Percentiles rank a stretch among this genome's conserved stretches.
Evolutionary conservation across 2,113 vertebrate species (phyloP).

Genomic region (Anser brachyrhynchus): DNA sequence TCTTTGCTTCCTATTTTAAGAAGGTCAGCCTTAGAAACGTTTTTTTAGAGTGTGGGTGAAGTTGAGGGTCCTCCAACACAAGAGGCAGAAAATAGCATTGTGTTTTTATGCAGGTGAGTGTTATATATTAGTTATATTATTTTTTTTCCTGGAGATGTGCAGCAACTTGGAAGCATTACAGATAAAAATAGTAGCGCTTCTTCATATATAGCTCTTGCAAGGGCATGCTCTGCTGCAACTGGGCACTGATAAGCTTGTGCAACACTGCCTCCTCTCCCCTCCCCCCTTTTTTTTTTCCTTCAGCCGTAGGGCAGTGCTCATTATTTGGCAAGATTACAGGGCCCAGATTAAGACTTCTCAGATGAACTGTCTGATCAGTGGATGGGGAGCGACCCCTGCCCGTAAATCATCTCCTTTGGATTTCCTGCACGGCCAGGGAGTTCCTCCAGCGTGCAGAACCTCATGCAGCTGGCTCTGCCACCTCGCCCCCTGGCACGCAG

Average conservation of each 20-base stretch:
- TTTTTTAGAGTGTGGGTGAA: neutral
- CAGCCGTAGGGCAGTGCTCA: neutral
- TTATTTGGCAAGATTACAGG: constrained; percentile 7
- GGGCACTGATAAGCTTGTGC: constrained; percentile 33
- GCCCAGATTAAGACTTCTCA: neutral
- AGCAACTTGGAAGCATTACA: neutral
- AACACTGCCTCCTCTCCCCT: neutral
- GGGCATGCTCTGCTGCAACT: constrained; percentile 17
- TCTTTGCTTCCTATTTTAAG: neutral
- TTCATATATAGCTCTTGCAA: neutral
- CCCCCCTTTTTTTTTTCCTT: accelerated
- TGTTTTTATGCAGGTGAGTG: neutral
- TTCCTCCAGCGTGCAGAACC: neutral
- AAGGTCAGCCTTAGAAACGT: neutral
- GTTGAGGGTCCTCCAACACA: neutral
- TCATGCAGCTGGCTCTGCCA: neutral
- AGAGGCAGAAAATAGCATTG: neutral
- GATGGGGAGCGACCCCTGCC: neutral
- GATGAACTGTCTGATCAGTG: neutral
- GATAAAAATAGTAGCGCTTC: neutral
- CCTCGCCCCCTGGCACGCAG: neutral
- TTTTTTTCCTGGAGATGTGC: neutral
- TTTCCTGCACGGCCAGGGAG: neutral
- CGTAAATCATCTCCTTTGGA: neutral
- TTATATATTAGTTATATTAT: neutral